These are phyloP conservation scores for Parasteatoda lunata DNA, from an alignment of 2,888 invertebrate genomes.

Conservation along the genomic window DNA sequence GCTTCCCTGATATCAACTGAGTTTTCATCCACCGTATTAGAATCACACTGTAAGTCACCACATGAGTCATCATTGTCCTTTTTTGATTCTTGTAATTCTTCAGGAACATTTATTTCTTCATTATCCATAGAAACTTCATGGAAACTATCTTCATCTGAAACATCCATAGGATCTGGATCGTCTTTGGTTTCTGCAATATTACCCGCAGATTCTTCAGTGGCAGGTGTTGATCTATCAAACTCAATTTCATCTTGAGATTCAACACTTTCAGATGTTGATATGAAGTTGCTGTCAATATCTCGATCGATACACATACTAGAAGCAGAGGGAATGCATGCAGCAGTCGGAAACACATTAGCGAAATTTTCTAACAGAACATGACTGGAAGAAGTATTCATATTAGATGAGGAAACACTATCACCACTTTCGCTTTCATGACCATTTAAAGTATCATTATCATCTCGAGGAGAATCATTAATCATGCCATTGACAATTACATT, in stretches of 20 bases:
- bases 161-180: conserved; percentile 29
- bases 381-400: conserved; percentile 49
- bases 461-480: conserved; percentile 40
- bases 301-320: conserved; percentile 50
- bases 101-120: neutral
- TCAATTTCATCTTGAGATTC: conserved; percentile 30
- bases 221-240: neutral
- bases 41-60: neutral
- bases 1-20: neutral
- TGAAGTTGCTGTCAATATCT: conserved; percentile 43
- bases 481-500: conserved; percentile 55
- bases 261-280: conserved; percentile 38
- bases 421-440: conserved; percentile 37
- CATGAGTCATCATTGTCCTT: too few species aligned
- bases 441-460: conserved; percentile 51
- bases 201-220: neutral
- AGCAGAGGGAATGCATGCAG: conserved; percentile 60
- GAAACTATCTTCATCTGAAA: conserved; percentile 2
- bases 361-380: conserved; percentile 69
- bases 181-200: conserved; percentile 12
- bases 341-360: conserved; percentile 69
- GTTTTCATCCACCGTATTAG: neutral
- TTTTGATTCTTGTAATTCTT: neutral
- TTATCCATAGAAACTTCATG: neutral
- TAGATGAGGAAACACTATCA: conserved; percentile 46